Base-by-base conservation (phyloP, 2,113 vertebrate species). In the Eleginops maclovinus region DNA sequence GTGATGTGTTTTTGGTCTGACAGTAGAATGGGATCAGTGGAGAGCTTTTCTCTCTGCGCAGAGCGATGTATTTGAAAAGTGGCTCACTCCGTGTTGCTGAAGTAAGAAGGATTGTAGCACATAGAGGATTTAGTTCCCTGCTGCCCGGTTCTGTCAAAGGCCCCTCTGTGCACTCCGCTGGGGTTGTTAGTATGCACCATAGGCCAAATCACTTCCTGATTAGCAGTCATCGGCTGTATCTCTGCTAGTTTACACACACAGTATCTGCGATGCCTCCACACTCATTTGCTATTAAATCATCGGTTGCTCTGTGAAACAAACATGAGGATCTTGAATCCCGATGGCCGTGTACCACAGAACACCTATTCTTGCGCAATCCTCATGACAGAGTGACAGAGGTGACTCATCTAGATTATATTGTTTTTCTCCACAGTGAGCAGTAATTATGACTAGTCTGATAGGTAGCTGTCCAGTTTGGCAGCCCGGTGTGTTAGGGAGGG, bases 121-220 rank as follows among this genome's bases (percentile, higher is more conserved):
- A 10, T 22, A 44, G 73, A 65, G 76, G 74, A 81, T 75, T 88
- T 61, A 72, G 81, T 61, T 82, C 59, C 53, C 60, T 24, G 55
- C 54, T 79, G 76, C 81, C 76, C 44, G 26, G 36, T 79, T 89
- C 77, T 14, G 8, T 92, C 84, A 92, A 93, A 90, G 88, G 72
- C 65, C 51, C 77, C 77, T 87, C 86, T 92, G 88, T 92, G 54
- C 53, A 7, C 73, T 58, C 13, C 50, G 21, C 40, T 62, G 67
- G 47, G 60, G 15, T 84, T 70, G 72, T 93, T 93, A 83, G 91
- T 92, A 91, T 92, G 86, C 91, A 61, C 49, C 7, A 66, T 68
- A n/a, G n/a, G 16, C 19, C 22, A 54, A 79, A 72, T 62, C 3
- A 22, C 51, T 49, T 56, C 36, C 47, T 55, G 11, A 69, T 65